phyloP scores from a whole-genome alignment of 1,140 invertebrate species.

The Chymomyza costata region DNA sequence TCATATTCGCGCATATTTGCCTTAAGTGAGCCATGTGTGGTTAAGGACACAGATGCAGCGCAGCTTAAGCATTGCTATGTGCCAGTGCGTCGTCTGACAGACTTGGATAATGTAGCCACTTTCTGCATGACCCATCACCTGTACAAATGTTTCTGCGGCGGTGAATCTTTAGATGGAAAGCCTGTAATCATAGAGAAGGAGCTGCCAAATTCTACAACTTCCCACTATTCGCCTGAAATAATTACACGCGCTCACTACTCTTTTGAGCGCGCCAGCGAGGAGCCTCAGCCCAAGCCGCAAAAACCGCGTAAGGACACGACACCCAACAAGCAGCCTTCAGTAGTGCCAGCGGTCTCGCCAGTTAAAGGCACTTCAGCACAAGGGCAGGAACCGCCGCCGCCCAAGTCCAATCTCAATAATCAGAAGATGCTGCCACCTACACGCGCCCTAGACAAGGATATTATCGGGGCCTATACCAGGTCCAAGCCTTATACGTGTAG shows the following conservation, averaged over 20 bases:
- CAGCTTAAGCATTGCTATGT: slow-evolving; percentile 62
- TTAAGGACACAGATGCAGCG: slow-evolving; percentile 48
- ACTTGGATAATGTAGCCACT: slow-evolving; percentile 52
- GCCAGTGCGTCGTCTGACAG: slow-evolving; percentile 40
- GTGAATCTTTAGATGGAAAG: slow-evolving; percentile 42
- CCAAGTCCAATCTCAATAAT: slow-evolving; percentile 4
- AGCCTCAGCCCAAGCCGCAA: slow-evolving; percentile 6
- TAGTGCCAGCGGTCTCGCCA: slow-evolving; percentile 18
- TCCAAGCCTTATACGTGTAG: slow-evolving; percentile 31
- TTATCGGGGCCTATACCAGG: slow-evolving; percentile 35
- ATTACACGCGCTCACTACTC: slow-evolving; percentile 55
- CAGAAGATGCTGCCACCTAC: neutral
- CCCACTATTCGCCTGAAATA: slow-evolving; percentile 41
- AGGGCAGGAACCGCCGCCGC: neutral
- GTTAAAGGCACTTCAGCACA: neutral
- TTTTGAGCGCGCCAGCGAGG: slow-evolving; percentile 49
- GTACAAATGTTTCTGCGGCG: slow-evolving; percentile 73
- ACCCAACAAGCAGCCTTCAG: slow-evolving; percentile 34
- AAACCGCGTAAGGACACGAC: no score
- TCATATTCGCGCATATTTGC: neutral
- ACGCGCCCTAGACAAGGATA: slow-evolving; percentile 29
- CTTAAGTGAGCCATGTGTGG: slow-evolving; percentile 29
- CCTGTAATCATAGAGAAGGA: slow-evolving; percentile 60
- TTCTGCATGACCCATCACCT: slow-evolving; percentile 72
- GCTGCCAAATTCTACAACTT: slow-evolving; percentile 23